A percentile compares a stretch with the other conserved stretches of the same genome.
phyloP scores from a whole-genome alignment of 2,888 invertebrate genomes.

The Stictocephala bisonia region DNA sequence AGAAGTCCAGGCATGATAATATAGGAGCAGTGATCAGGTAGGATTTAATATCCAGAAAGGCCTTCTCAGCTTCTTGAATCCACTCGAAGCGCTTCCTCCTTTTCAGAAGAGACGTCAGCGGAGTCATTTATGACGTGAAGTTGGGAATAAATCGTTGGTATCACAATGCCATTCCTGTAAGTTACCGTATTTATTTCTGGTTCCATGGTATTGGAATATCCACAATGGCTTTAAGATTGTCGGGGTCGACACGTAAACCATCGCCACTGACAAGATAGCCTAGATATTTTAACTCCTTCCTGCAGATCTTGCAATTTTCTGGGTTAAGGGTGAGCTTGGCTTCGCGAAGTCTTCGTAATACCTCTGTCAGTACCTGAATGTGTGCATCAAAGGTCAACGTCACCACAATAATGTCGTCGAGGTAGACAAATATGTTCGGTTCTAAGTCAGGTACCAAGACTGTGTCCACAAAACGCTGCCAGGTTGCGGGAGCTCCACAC shows the following conservation, averaged over 20 bases:
- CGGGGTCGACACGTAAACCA: constrained; percentile 49
- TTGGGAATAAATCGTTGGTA: constrained; percentile 6
- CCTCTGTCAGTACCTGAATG: neutral
- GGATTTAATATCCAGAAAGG: neutral
- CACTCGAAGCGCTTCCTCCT: neutral
- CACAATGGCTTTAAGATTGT: neutral
- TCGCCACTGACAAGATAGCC: constrained; percentile 57
- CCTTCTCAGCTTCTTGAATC: neutral
- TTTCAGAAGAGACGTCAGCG: constrained; percentile 3
- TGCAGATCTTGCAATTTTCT: constrained; percentile 55
- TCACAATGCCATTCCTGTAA: constrained; percentile 12
- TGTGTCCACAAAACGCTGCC: neutral
- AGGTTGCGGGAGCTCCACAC: neutral
- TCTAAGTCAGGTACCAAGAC: neutral
- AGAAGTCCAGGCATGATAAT: constrained; percentile 52
- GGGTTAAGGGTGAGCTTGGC: neutral
- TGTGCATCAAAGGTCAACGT: constrained; percentile 35
- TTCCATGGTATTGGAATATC: neutral
- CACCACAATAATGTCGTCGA: constrained; percentile 28
- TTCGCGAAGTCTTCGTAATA: neutral
- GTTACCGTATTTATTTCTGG: neutral
- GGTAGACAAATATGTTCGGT: neutral
- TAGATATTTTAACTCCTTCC: constrained; percentile 53
- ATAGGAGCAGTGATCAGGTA: constrained; percentile 46
- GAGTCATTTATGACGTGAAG: neutral